phyloP scores from a whole-genome alignment of 1,140 invertebrate genomes.

The Cotesia vestalis region DNA sequence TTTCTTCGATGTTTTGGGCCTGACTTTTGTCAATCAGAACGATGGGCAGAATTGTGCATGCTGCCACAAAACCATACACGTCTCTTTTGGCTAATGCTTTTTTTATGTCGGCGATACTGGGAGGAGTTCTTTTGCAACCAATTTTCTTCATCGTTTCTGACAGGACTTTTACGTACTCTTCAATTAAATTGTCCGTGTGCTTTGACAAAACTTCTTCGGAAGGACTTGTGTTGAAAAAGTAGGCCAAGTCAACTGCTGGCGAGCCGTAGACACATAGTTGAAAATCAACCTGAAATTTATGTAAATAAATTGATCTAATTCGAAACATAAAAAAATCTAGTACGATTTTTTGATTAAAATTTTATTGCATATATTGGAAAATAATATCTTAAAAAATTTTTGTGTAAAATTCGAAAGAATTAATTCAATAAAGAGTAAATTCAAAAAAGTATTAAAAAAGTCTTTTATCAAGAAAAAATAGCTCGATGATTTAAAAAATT shows the following conservation, averaged over 20 bases:
- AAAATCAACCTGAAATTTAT: constrained; percentile 66
- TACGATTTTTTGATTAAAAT: too few relatives aligned
- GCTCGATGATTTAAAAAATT: constrained; percentile 24
- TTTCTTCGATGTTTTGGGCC: constrained; percentile 47
- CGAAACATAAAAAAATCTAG: too few relatives aligned
- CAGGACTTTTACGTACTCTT: constrained; percentile 58
- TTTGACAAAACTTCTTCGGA: constrained; percentile 46
- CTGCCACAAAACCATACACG: constrained; percentile 49
- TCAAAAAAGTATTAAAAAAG: neutral
- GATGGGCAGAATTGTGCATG: constrained; percentile 48
- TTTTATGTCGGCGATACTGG: constrained; percentile 57
- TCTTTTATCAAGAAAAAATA: constrained; percentile 1
- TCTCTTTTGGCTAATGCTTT: constrained; percentile 49
- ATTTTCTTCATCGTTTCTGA: constrained; percentile 54
- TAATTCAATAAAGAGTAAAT: constrained; percentile 26
- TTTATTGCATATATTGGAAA: too few relatives aligned
- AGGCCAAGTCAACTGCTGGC: constrained; percentile 66
- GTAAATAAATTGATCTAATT: too few relatives aligned
- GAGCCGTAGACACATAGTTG: constrained; percentile 63
- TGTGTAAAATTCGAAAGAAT: too few relatives aligned
- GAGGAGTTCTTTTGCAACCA: constrained; percentile 56
- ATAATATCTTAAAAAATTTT: too few relatives aligned
- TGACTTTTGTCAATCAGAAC: constrained; percentile 48
- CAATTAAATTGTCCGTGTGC: constrained; percentile 55
- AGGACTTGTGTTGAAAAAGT: constrained; percentile 65